phyloP scores from a whole-genome alignment of 2,888 invertebrate genomes.

The Sclerodermus sp. region DNA sequence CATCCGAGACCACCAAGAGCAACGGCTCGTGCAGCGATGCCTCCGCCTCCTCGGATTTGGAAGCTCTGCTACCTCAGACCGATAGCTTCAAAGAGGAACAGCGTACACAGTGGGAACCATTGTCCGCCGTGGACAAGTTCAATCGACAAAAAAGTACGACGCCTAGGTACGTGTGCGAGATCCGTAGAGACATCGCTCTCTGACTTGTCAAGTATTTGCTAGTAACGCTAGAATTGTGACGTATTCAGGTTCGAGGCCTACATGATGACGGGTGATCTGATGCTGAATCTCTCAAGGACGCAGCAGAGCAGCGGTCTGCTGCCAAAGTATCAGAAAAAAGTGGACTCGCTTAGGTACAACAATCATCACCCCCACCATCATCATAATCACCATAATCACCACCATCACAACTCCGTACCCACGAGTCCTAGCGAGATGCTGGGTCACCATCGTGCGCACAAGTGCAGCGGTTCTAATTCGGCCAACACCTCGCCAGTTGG shows the following conservation, averaged over 20 bases:
- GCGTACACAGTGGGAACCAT: constrained; percentile 62
- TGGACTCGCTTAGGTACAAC: constrained; percentile 61
- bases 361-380: constrained; percentile 62
- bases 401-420: constrained; percentile 68
- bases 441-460: constrained; percentile 62
- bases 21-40: constrained; percentile 63
- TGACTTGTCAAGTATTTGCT: too few species aligned
- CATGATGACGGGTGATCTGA: constrained; percentile 97
- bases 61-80: constrained; percentile 54
- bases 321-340: constrained; percentile 65
- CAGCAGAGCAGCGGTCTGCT: constrained; percentile 69
- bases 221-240: too few species aligned
- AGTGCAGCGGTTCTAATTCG: constrained; percentile 57
- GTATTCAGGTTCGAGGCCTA: constrained; percentile 81
- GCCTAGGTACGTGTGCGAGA: constrained; percentile 55
- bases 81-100: constrained; percentile 60
- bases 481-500: constrained; percentile 62
- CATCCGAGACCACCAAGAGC: constrained; percentile 46
- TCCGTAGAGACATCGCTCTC: too few species aligned
- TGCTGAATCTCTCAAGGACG: constrained; percentile 86
- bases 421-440: constrained; percentile 71
- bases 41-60: constrained; percentile 56
- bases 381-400: constrained; percentile 60
- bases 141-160: constrained; percentile 50
- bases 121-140: constrained; percentile 55